Percentiles rank a stretch among this genome's conserved stretches.
Conservation (phyloP, 2,113 vertebrate genomes). For the Silurus glanis region DNA sequence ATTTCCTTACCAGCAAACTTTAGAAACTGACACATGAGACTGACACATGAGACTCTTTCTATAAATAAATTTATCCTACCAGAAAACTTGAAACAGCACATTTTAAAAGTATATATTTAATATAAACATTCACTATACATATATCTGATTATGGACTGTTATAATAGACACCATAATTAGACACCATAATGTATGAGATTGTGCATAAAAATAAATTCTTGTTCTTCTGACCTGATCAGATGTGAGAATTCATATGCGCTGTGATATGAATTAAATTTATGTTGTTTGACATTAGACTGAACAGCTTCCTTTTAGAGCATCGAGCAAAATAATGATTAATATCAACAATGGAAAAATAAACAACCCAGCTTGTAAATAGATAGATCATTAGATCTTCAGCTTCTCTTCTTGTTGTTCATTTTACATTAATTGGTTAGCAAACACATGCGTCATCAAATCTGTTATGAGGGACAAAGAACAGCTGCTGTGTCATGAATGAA, state of each 20-base stretch:
- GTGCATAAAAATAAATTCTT: neutral
- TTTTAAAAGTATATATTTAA: neutral
- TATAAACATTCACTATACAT: neutral
- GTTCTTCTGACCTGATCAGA: neutral
- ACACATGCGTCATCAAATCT: neutral
- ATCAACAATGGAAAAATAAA: neutral
- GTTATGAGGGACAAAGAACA: constrained; percentile 8
- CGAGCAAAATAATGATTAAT: constrained; percentile 1
- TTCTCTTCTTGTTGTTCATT: neutral
- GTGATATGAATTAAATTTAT: neutral
- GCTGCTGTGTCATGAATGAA: neutral
- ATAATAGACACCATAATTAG: neutral
- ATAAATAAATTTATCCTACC: neutral
- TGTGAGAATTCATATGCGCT: neutral
- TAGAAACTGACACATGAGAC: neutral
- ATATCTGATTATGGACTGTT: neutral
- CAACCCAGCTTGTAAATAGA: neutral
- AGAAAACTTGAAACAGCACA: neutral
- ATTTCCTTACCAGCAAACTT: neutral
- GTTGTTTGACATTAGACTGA: neutral
- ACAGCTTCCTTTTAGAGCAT: neutral
- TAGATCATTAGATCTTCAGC: too few relatives aligned
- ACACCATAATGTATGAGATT: neutral
- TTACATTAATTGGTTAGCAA: neutral
- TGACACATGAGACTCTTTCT: neutral